Evolutionary conservation across 2,888 invertebrate species (phyloP).

Genomic region (Pseudoips prasinana): DNA sequence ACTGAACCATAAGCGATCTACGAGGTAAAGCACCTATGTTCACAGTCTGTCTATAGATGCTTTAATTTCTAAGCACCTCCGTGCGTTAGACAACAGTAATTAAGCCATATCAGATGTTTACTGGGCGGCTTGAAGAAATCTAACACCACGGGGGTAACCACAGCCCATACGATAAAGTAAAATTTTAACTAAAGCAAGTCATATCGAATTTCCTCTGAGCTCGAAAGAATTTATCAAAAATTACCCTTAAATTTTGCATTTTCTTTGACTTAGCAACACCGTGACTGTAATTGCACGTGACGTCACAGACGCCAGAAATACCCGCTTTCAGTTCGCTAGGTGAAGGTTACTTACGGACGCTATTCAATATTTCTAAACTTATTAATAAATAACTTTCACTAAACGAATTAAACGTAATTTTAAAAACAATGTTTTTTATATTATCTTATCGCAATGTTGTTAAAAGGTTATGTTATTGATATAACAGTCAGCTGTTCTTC

Average conservation of each 20-base stretch:
- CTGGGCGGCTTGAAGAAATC: too few species aligned
- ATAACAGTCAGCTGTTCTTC: constrained; percentile 55
- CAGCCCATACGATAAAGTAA: too few species aligned
- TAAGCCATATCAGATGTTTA: too few species aligned
- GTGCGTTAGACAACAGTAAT: too few species aligned
- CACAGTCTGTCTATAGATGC: too few species aligned
- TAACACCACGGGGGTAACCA: too few species aligned
- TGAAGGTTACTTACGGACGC: constrained; percentile 60
- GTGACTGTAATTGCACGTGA: constrained; percentile 52
- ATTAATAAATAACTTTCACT: constrained; percentile 7
- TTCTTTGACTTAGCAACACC: constrained; percentile 48
- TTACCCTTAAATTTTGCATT: constrained; percentile 8
- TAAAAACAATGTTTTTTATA: neutral
- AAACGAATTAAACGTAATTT: neutral
- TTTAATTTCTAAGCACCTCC: too few species aligned
- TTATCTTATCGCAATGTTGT: neutral
- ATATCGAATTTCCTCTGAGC: too few species aligned
- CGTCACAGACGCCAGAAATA: constrained; percentile 77
- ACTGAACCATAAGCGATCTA: too few species aligned
- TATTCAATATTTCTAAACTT: constrained; percentile 6
- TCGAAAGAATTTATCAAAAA: too few species aligned
- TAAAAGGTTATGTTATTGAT: constrained; percentile 42
- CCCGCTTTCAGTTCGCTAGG: constrained; percentile 71
- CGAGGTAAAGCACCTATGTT: too few species aligned
- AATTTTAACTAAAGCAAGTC: too few species aligned